Evolutionary conservation across 2,113 vertebrate genomes (phyloP).

Genomic region (Lampris incognitus): DNA sequence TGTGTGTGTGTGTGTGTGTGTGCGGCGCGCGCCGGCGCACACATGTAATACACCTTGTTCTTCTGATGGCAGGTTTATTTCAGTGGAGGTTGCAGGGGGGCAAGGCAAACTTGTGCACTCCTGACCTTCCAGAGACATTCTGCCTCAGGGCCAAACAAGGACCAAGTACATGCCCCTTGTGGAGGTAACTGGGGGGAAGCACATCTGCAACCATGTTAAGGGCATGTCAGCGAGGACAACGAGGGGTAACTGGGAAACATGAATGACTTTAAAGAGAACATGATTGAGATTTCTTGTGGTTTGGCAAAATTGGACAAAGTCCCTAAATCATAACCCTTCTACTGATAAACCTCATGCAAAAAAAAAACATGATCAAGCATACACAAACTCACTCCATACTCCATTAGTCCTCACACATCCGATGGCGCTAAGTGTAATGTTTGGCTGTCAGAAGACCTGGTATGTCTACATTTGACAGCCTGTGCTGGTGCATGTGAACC

Average conservation of each 20-base stretch:
- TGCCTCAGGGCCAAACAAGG: background rate
- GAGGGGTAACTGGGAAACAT: too few relatives aligned
- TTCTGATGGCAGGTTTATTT: too few relatives aligned
- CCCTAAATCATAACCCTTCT: constrained; percentile 26
- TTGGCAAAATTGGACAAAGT: too few relatives aligned
- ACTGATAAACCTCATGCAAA: constrained; percentile 13
- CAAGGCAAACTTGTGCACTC: too few relatives aligned
- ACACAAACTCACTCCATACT: constrained; percentile 8
- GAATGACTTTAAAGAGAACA: too few relatives aligned
- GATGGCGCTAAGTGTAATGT: background rate
- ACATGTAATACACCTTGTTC: background rate
- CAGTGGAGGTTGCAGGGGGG: too few relatives aligned
- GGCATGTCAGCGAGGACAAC: too few relatives aligned
- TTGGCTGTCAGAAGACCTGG: background rate
- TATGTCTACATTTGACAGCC: constrained; percentile 35
- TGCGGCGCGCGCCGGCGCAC: background rate
- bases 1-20: constrained; percentile 14
- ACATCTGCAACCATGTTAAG: background rate
- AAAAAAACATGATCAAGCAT: constrained; percentile 13
- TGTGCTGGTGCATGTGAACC: constrained; percentile 46
- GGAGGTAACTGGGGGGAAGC: constrained; percentile 43
- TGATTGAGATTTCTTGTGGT: too few relatives aligned
- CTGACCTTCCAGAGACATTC: background rate
- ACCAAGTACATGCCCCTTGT: constrained; percentile 22
- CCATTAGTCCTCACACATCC: background rate